These are phyloP conservation scores for Periphyllus acericola DNA, from an alignment of 2,888 invertebrate genomes.

Conservation along the genomic window DNA sequence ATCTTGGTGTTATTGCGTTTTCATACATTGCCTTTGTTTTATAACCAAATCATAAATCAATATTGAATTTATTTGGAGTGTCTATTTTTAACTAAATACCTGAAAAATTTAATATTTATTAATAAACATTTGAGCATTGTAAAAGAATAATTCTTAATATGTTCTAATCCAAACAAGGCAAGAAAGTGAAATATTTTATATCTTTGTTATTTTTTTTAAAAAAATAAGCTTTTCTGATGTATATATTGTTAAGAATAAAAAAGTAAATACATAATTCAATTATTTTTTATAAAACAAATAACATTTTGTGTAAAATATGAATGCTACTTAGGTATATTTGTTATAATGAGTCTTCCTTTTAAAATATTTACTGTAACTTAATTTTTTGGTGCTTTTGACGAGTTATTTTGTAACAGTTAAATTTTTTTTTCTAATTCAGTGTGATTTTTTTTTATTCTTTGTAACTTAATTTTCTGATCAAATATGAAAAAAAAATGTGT, in stretches of 20 bases:
- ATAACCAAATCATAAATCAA: no score
- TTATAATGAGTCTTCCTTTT: background rate
- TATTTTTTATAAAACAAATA: constrained; percentile 27
- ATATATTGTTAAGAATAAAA: background rate
- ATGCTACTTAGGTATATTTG: constrained; percentile 1
- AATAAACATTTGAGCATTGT: background rate
- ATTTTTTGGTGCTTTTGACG: background rate
- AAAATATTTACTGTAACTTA: background rate
- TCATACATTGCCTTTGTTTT: constrained; percentile 25
- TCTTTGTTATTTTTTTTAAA: background rate
- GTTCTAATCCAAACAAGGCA: background rate
- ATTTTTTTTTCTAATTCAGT: background rate
- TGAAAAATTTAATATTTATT: constrained; percentile 12
- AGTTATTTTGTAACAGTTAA: background rate
- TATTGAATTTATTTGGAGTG: constrained; percentile 17
- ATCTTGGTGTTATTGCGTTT: constrained; percentile 13
- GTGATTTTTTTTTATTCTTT: background rate
- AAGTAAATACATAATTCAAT: background rate
- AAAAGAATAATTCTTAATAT: background rate
- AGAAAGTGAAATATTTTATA: constrained; percentile 15
- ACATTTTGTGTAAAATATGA: constrained; percentile 18
- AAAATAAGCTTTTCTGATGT: background rate
- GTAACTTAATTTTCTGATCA: background rate
- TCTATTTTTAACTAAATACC: constrained; percentile 34
- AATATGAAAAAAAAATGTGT: background rate